Evolutionary conservation across 2,888 invertebrate genomes (phyloP).

Genomic region (Stenchaetothrips biformis): DNA sequence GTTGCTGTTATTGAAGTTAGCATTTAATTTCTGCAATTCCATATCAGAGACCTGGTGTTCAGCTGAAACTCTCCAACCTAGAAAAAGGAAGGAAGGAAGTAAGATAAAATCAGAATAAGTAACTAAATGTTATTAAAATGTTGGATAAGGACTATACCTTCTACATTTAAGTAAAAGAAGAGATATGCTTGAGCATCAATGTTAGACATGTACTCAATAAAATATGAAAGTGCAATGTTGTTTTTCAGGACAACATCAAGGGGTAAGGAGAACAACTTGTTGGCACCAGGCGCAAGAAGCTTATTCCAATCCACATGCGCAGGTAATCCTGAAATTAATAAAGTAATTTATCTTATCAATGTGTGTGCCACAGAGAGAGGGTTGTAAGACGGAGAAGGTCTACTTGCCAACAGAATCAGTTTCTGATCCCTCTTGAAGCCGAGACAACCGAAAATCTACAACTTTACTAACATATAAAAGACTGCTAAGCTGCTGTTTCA

Average conservation of each 20-base stretch:
- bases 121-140: neutral
- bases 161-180: constrained; percentile 73
- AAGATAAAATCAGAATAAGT: constrained; percentile 21
- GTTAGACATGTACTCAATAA: constrained; percentile 69
- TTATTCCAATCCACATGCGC: constrained; percentile 47
- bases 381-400: constrained; percentile 29
- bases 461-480: constrained; percentile 72
- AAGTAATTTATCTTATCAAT: constrained; percentile 32
- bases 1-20: constrained; percentile 31
- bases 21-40: constrained; percentile 49
- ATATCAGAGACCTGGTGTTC: constrained; percentile 62
- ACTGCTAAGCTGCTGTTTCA: constrained; percentile 82
- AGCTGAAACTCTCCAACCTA: constrained; percentile 62
- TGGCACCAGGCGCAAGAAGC: constrained; percentile 46
- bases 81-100: constrained; percentile 31
- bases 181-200: constrained; percentile 66
- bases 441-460: constrained; percentile 59
- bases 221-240: constrained; percentile 69
- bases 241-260: constrained; percentile 70
- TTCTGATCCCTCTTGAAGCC: constrained; percentile 48
- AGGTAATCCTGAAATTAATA: constrained; percentile 35
- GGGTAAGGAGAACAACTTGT: constrained; percentile 56
- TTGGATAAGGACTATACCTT: constrained; percentile 48
- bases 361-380: constrained; percentile 35
- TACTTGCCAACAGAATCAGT: constrained; percentile 41